A percentile compares a stretch with the other conserved stretches of the same genome.
Conservation (phyloP, 2,113 vertebrate species). For the Zonotrichia leucophrys region DNA sequence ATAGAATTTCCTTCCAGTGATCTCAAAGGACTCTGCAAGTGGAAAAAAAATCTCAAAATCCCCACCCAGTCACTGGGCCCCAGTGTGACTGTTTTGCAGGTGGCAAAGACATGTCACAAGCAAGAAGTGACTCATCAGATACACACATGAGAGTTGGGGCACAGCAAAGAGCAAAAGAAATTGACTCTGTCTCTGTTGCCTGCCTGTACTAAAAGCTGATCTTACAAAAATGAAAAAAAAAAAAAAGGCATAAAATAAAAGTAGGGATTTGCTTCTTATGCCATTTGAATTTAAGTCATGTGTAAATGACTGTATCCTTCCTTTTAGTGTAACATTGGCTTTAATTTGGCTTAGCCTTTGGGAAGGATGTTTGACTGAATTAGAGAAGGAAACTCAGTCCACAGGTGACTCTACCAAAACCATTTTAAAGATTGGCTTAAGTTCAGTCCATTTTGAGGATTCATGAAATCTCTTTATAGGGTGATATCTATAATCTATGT, state of each 20-base stretch:
- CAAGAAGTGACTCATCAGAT: slow-evolving; percentile 1
- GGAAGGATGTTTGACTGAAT: not conserved
- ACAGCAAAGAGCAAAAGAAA: not conserved
- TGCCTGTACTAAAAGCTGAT: not conserved
- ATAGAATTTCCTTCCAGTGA: slow-evolving; percentile 14
- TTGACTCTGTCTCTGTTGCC: not conserved
- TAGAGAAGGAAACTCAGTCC: slow-evolving; percentile 2
- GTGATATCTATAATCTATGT: not conserved
- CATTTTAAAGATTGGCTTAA: not conserved
- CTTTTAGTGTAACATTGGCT: not conserved
- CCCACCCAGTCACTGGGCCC: not conserved
- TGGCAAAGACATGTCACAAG: slow-evolving; percentile 16
- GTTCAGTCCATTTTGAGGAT: not conserved
- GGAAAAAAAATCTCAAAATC: not conserved
- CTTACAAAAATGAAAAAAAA: not conserved
- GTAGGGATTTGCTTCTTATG: not conserved
- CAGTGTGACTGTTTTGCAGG: slow-evolving; percentile 8
- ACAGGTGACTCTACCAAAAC: not conserved
- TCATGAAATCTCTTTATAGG: not conserved
- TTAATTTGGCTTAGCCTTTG: slow-evolving; percentile 1
- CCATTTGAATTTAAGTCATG: not conserved
- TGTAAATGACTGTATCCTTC: not conserved
- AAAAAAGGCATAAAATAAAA: not conserved
- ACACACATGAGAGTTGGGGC: not conserved
- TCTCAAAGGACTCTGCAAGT: not conserved